These are phyloP conservation scores for Plebejus argus DNA, from an alignment of 2,888 invertebrate species.

Conservation along the genomic window DNA sequence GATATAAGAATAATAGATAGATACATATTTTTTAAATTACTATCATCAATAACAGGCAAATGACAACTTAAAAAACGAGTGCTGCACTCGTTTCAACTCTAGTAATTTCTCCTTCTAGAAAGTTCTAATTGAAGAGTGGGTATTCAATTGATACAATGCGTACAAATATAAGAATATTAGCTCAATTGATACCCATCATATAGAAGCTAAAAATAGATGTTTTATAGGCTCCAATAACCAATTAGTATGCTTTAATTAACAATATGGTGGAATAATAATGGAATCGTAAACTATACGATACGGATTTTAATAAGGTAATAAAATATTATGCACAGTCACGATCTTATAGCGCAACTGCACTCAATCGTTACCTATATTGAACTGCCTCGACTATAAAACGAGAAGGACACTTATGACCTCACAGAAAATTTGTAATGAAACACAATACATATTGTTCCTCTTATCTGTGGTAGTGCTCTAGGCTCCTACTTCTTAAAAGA, in stretches of 20 bases:
- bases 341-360: not conserved
- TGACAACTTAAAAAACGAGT: not conserved
- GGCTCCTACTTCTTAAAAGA: no score
- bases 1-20: not conserved
- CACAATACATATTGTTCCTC: no score
- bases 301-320: not conserved
- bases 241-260: conserved; percentile 17
- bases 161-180: not conserved
- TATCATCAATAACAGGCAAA: not conserved
- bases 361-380: not conserved
- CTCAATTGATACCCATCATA: conserved; percentile 3
- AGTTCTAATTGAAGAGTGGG: not conserved
- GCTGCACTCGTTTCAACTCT: not conserved
- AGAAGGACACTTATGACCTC: not conserved
- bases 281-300: not conserved
- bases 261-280: not conserved
- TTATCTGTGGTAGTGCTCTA: no score
- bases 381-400: no score
- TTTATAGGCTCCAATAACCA: conserved; percentile 15
- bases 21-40: not conserved
- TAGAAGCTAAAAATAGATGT: not conserved
- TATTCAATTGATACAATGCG: not conserved
- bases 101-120: not conserved
- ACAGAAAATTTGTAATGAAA: not conserved
- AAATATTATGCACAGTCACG: not conserved